Percentiles rank a stretch among this genome's conserved stretches.
These are phyloP conservation scores for Melanotaenia nigrans DNA, from an alignment of 2,797 vertebrate genomes.

Conservation along the genomic window DNA sequence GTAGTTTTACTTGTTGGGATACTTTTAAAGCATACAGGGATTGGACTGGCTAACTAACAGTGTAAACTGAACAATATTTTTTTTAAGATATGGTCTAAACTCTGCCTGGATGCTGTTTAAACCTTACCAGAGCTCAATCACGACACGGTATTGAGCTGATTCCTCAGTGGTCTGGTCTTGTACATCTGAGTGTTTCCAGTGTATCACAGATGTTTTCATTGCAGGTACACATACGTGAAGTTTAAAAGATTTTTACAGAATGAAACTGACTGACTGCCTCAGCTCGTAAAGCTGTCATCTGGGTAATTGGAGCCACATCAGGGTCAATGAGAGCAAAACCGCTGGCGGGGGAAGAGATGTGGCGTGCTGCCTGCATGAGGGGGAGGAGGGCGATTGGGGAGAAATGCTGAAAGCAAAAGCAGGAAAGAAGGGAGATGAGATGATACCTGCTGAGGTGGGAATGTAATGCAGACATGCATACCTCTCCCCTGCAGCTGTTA, in stretches of 20 bases:
- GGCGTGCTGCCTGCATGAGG: conserved; percentile 32
- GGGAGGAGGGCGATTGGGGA: neutral
- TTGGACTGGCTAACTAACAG: too few relatives aligned
- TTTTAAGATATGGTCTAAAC: too few relatives aligned
- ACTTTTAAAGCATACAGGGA: too few relatives aligned
- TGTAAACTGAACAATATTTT: too few relatives aligned
- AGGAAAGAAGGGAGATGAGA: conserved; percentile 27
- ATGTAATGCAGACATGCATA: conserved; percentile 35
- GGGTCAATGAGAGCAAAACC: conserved; percentile 55
- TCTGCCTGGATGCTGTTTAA: too few relatives aligned
- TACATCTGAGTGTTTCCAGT: conserved; percentile 29
- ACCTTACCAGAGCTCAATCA: too few relatives aligned
- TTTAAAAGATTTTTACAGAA: conserved; percentile 46
- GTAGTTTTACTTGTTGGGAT: too few relatives aligned
- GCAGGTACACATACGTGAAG: conserved; percentile 39
- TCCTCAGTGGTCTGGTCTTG: neutral
- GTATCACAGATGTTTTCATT: conserved; percentile 38
- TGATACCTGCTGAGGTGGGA: conserved; percentile 50
- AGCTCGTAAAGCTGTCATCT: conserved; percentile 68
- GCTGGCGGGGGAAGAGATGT: neutral
- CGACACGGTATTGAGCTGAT: too few relatives aligned
- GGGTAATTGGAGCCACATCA: conserved; percentile 41
- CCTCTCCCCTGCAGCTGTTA: conserved; percentile 48
- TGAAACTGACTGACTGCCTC: conserved; percentile 37
- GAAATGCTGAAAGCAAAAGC: neutral